Evolutionary conservation across 1,140 invertebrate species (phyloP).

Genomic region (Macrosteles quadrilineatus): DNA sequence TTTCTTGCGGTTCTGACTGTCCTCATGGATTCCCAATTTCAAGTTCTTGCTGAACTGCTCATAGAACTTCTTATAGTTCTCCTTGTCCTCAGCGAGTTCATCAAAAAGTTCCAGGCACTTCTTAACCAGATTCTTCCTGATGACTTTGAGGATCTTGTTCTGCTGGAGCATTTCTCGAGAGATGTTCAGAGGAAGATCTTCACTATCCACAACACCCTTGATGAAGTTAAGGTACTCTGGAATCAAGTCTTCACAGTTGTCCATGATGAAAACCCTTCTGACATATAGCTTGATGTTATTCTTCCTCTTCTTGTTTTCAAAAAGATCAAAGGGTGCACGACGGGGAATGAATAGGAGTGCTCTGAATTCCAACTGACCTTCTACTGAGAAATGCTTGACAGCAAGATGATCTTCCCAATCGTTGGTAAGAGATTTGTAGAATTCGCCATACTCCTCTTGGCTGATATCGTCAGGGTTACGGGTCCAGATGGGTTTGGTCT

Average conservation of each 20-base stretch:
- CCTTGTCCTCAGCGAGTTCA: conserved; percentile 93
- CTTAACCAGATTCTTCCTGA: conserved; percentile 98
- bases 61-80: conserved; percentile 98
- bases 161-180: conserved; percentile 99
- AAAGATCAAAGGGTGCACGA: conserved; percentile 95
- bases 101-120: conserved; percentile 97
- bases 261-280: conserved; percentile 97
- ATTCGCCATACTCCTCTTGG: conserved; percentile 98
- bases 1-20: conserved; percentile 92
- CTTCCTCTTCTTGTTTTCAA: conserved; percentile 97
- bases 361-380: conserved; percentile 97
- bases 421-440: conserved; percentile 98
- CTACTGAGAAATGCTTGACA: conserved; percentile 98
- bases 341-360: conserved; percentile 94
- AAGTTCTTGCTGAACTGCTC: conserved; percentile 98
- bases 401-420: conserved; percentile 99
- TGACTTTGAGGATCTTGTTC: conserved; percentile 97
- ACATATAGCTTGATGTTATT: conserved; percentile 99
- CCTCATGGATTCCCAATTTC: conserved; percentile 98
- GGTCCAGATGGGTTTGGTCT: conserved; percentile 99
- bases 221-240: conserved; percentile 98
- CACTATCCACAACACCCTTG: conserved; percentile 96
- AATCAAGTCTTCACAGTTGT: conserved; percentile 98
- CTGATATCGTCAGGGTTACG: conserved; percentile 97
- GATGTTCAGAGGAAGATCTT: conserved; percentile 97